Evolutionary conservation across 2,797 vertebrate species (phyloP).

Genomic region (Rhincodon typus): DNA sequence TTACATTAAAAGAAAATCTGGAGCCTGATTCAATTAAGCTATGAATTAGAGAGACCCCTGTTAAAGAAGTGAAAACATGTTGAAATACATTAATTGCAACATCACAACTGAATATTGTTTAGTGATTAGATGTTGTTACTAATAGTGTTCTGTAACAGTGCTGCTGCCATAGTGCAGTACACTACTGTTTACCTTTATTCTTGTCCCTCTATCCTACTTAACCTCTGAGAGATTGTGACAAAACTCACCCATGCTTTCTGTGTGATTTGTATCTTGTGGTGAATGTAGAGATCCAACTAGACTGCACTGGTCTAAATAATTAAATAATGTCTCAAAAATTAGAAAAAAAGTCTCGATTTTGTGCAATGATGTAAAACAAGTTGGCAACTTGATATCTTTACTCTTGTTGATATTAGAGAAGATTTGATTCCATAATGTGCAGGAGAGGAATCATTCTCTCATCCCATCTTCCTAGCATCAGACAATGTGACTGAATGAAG

Average conservation of each 20-base stretch:
- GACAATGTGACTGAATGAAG: not conserved
- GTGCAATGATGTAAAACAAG: not conserved
- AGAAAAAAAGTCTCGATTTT: not conserved
- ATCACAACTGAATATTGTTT: not conserved
- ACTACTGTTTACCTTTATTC: too few relatives aligned
- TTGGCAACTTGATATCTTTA: not conserved
- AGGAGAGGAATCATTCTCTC: not conserved
- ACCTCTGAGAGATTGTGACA: too few relatives aligned
- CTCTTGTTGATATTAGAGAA: not conserved
- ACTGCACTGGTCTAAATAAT: not conserved
- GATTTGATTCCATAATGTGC: not conserved
- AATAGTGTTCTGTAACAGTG: too few relatives aligned
- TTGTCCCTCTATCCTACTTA: too few relatives aligned
- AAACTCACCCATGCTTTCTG: too few relatives aligned
- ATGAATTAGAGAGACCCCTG: too few relatives aligned
- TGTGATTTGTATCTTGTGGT: too few relatives aligned
- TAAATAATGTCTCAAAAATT: not conserved
- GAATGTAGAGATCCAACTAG: too few relatives aligned
- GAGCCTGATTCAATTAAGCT: not conserved
- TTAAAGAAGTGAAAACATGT: not conserved
- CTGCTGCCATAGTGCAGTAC: too few relatives aligned
- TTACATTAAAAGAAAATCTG: not conserved
- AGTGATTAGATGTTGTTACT: too few relatives aligned
- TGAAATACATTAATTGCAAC: not conserved
- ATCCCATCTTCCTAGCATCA: not conserved